Base-by-base conservation (phyloP, 2,797 vertebrate genomes). In the Threskiornis aethiopicus region DNA sequence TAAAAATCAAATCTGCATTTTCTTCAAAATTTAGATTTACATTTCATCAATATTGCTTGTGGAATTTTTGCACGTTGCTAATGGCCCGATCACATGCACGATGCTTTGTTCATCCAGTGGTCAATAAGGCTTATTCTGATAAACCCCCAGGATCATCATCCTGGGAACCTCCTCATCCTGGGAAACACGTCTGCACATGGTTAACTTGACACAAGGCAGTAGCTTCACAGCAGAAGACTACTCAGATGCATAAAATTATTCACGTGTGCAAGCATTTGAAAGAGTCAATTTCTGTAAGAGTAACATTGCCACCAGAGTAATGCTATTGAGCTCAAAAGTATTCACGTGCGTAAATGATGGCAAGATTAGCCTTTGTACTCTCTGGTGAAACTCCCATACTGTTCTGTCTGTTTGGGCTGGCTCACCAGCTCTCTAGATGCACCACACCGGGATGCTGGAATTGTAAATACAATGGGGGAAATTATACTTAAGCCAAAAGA, bases 1-100 rank as follows among this genome's bases (percentile, higher is more conserved):
- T 92, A 87, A 86, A 95, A 90, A 89, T 72, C 15, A 62, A 88
- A 92, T 93, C 64, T 86, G 49, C 35, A 28, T 92, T 96, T 86
- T 75, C 79, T 76, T 76, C 21, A 75, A 78, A 94, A 91, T 91
- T 82, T 54, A 20, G 39, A 16, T 84, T 84, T 66, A 44, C 39
- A n/a, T 92, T 93, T 88, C 58, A 35, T 71, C 70, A 33, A 3
- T 72, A 79, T 11, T 72, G 39, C n/a, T 81, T 52, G 69, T 3
- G 26, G 76, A 72, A 87, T 95, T 79, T 81, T 58, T 81, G 54
- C 66, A 52, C 1, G 0, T 55, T 71, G 41, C 54, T 89, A 52
- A 94, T 44, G 46, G 54, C 26, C 26, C 11, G 29, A 69, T 89
- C 54, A 42, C n/a, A 47, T 17, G 80, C 55, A 71, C 0, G 2